Percentiles rank a stretch among this genome's conserved stretches.
Conservation (phyloP, 2,888 invertebrate species). For the Acrobasis consociella region DNA sequence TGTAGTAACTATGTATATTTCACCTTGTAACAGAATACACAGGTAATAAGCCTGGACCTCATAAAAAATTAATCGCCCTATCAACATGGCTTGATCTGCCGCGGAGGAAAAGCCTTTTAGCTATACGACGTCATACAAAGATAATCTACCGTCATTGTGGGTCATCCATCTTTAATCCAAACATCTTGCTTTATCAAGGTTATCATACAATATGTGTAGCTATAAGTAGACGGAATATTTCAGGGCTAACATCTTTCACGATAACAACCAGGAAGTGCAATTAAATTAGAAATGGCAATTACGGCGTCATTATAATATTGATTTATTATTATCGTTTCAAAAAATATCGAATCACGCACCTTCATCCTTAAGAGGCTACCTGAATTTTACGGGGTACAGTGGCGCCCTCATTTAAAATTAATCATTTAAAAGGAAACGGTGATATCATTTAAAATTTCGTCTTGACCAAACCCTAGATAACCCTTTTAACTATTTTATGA, state of each 20-base stretch:
- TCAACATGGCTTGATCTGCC: constrained; percentile 27
- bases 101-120: constrained; percentile 55
- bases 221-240: constrained; percentile 27
- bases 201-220: constrained; percentile 20
- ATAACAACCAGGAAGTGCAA: background rate
- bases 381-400: no score
- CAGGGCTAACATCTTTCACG: constrained; percentile 3
- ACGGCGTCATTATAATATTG: background rate
- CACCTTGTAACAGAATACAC: constrained; percentile 4
- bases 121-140: constrained; percentile 48
- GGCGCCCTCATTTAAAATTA: no score
- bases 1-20: background rate
- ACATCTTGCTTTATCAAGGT: constrained; percentile 52
- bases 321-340: no score
- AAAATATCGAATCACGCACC: no score
- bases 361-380: no score
- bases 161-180: constrained; percentile 67
- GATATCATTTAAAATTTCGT: no score
- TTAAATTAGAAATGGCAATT: background rate
- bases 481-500: no score
- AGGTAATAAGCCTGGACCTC: background rate
- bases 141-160: constrained; percentile 53
- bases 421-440: no score
- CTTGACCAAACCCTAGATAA: no score
- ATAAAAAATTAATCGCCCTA: constrained; percentile 14